Percentiles rank a stretch among this genome's conserved stretches.
These are phyloP conservation scores for Entelurus aequoreus DNA, from an alignment of 2,113 vertebrate genomes.

Conservation along the genomic window DNA sequence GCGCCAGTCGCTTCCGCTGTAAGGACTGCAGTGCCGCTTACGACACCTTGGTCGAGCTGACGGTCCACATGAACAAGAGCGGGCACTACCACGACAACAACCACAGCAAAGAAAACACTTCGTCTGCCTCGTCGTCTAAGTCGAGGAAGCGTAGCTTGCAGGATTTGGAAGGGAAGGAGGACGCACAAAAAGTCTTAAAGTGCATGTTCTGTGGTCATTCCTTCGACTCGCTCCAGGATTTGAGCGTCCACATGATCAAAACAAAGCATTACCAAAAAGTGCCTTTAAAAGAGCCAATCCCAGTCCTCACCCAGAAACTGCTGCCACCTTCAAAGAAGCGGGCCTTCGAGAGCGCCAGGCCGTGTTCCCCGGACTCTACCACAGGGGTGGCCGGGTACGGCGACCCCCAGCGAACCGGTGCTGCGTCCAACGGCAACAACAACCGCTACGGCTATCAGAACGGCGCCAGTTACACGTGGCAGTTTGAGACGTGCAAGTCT, in stretches of 20 bases:
- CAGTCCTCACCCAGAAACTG: constrained; percentile 88
- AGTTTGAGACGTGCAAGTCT: constrained; percentile 98
- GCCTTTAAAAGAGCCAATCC: constrained; percentile 99
- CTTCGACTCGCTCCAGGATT: constrained; percentile 94
- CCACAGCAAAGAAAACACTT: constrained; percentile 85
- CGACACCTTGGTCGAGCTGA: constrained; percentile 92
- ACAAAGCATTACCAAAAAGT: constrained; percentile 99
- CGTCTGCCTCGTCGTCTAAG: constrained; percentile 86
- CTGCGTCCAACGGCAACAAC: constrained; percentile 75
- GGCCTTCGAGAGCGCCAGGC: constrained; percentile 85
- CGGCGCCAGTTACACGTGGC: constrained; percentile 97
- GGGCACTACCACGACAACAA: constrained; percentile 98
- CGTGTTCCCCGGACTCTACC: constrained; percentile 93
- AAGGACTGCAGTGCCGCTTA: constrained; percentile 95
- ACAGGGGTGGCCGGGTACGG: constrained; percentile 81
- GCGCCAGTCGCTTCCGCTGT: constrained; percentile 93
- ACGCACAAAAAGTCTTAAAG: constrained; percentile 95
- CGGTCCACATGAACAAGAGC: constrained; percentile 95
- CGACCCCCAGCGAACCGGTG: constrained; percentile 76
- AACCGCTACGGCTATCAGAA: constrained; percentile 97
- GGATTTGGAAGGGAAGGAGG: constrained; percentile 93
- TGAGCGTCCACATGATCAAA: constrained; percentile 99
- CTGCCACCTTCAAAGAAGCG: constrained; percentile 91
- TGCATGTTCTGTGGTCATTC: constrained; percentile 99
- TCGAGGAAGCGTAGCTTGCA: constrained; percentile 89